Conservation (phyloP, 2,113 vertebrate species). For the Poicephalus meyeri region DNA sequence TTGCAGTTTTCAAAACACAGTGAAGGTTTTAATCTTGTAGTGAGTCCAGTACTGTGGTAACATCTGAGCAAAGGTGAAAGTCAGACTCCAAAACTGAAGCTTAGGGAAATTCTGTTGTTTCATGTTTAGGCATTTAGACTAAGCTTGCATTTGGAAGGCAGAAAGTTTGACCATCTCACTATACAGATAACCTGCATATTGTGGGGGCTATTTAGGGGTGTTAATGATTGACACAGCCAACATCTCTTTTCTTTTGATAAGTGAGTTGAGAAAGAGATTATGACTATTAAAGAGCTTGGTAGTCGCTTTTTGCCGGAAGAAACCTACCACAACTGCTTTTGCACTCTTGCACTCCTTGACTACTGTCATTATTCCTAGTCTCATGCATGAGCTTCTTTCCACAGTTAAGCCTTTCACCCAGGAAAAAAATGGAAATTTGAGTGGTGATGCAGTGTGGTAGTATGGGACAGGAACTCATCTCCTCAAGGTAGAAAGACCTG, state of each 20-base stretch:
- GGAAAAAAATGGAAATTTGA: background rate
- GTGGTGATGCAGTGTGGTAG: background rate
- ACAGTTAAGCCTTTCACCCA: background rate
- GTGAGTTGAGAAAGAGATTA: background rate
- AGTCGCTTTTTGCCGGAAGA: background rate
- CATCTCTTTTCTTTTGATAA: background rate
- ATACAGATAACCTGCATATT: fast-evolving
- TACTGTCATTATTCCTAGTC: background rate
- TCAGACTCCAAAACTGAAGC: background rate
- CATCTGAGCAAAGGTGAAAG: background rate
- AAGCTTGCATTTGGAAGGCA: background rate
- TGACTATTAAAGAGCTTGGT: background rate
- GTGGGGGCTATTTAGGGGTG: fast-evolving
- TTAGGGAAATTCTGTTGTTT: background rate
- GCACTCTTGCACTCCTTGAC: background rate
- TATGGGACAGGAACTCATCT: background rate
- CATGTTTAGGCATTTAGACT: background rate
- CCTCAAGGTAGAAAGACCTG: background rate
- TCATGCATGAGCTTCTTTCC: background rate
- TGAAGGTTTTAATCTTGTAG: background rate
- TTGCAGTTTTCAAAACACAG: background rate
- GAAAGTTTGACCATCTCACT: background rate
- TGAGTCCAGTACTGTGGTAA: background rate
- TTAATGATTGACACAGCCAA: background rate
- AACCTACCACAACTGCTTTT: background rate